Percentiles rank a stretch among this genome's conserved stretches.
Evolutionary conservation across 2,888 invertebrate genomes (phyloP).

Genomic region (Lasioglossum malachurum): DNA sequence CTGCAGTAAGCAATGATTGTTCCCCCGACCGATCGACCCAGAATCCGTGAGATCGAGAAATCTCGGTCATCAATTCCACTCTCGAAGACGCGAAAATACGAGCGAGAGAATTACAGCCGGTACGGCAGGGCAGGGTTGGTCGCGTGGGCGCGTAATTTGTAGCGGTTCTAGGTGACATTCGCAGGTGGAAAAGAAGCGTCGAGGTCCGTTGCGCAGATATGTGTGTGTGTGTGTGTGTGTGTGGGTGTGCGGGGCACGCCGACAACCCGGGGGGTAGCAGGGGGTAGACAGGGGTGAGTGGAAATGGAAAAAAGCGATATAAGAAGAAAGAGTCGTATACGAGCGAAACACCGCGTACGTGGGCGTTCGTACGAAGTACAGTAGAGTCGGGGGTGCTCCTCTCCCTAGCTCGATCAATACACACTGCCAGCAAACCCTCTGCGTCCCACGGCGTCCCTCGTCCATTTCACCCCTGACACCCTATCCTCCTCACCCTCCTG

Average conservation of each 20-base stretch:
- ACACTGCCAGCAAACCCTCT: constrained; percentile 78
- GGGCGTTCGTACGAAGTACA: constrained; percentile 74
- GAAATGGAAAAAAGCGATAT: constrained; percentile 50
- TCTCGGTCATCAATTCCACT: constrained; percentile 14
- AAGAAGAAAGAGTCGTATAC: constrained; percentile 66
- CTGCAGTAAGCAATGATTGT: background rate
- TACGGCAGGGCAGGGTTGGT: background rate
- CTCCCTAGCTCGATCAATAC: constrained; percentile 82
- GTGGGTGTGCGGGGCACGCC: background rate
- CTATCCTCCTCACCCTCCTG: constrained; percentile 25
- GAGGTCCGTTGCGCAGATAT: background rate
- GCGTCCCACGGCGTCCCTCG: constrained; percentile 67
- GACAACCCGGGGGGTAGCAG: background rate
- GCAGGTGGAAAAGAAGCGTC: constrained; percentile 36
- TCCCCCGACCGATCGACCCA: constrained; percentile 3
- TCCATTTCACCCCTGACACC: constrained; percentile 65
- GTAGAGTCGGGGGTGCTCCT: constrained; percentile 66
- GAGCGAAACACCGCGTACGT: constrained; percentile 69
- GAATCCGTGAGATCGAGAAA: constrained; percentile 1
- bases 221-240: background rate
- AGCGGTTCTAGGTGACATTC: constrained; percentile 33
- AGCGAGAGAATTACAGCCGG: constrained; percentile 12
- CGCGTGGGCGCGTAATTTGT: constrained; percentile 36
- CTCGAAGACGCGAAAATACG: constrained; percentile 12
- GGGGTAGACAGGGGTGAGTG: constrained; percentile 2